Evolutionary conservation across 1,140 invertebrate species (phyloP).

Genomic region (Bombus polaris): DNA sequence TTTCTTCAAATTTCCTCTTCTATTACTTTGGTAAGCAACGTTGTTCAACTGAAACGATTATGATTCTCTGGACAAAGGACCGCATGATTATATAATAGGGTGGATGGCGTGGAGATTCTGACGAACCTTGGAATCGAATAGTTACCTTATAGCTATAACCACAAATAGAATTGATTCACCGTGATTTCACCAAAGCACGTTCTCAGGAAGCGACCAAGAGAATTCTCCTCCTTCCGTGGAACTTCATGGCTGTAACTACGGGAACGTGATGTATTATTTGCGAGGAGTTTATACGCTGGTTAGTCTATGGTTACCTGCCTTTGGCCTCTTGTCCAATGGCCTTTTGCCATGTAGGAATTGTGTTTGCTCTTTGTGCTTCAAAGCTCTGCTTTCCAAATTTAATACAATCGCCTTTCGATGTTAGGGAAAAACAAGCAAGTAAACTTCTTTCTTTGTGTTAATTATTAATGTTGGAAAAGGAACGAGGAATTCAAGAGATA

Average conservation of each 20-base stretch:
- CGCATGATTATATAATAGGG: constrained; percentile 51
- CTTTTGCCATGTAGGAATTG: constrained; percentile 32
- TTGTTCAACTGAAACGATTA: background rate
- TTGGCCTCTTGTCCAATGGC: constrained; percentile 19
- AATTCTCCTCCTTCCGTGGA: constrained; percentile 60
- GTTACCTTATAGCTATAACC: constrained; percentile 24
- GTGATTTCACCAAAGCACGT: constrained; percentile 61
- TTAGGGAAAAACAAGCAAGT: too few relatives aligned
- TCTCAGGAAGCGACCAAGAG: constrained; percentile 47
- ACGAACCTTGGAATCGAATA: constrained; percentile 52
- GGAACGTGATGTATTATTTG: constrained; percentile 66
- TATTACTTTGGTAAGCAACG: background rate
- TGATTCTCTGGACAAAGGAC: background rate
- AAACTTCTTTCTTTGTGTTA: background rate
- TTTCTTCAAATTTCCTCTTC: background rate
- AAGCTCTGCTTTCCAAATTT: background rate
- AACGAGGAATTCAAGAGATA: background rate
- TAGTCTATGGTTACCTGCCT: constrained; percentile 47
- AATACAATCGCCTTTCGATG: background rate
- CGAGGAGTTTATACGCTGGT: constrained; percentile 57
- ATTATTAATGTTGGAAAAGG: background rate
- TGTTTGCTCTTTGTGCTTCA: constrained; percentile 29
- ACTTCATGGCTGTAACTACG: constrained; percentile 62
- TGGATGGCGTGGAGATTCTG: constrained; percentile 18
- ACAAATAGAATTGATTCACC: constrained; percentile 59